Percentiles rank a stretch among this genome's conserved stretches.
Evolutionary conservation across 2,113 vertebrate genomes (phyloP).

Genomic region (Catharus fuscescens): DNA sequence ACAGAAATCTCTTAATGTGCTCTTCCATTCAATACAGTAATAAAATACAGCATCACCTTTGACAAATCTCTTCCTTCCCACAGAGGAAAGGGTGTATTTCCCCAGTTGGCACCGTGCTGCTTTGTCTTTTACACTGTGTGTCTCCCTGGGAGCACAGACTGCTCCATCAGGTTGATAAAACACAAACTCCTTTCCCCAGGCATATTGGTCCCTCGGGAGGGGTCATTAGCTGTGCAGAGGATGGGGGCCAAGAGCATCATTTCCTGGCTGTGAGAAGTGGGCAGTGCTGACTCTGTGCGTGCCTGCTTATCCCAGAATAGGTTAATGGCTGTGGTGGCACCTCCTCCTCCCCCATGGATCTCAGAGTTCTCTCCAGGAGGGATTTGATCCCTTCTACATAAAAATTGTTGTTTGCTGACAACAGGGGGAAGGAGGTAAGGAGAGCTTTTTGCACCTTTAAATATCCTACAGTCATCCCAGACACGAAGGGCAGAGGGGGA

Average conservation of each 20-base stretch:
- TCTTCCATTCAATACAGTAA: slow-evolving; percentile 19
- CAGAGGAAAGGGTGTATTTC: background rate
- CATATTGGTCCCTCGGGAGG: background rate
- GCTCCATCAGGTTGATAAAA: background rate
- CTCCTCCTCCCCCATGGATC: background rate
- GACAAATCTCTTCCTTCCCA: slow-evolving; percentile 45
- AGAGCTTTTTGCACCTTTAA: background rate
- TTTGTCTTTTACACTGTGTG: background rate
- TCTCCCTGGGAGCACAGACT: background rate
- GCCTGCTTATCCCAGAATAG: background rate
- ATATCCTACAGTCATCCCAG: background rate
- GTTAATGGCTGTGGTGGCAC: background rate
- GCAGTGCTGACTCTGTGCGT: background rate
- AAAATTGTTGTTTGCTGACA: background rate
- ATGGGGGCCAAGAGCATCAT: background rate
- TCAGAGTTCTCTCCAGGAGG: background rate
- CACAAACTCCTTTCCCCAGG: slow-evolving; percentile 11
- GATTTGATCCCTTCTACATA: background rate
- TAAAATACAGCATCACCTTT: slow-evolving; percentile 30
- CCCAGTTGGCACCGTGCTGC: background rate
- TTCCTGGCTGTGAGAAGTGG: background rate
- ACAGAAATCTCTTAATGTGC: slow-evolving; percentile 9
- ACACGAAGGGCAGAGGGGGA: background rate
- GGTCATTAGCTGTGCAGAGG: background rate
- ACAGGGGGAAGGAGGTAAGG: background rate